Percentiles rank a stretch among this genome's conserved stretches.
These are phyloP conservation scores for cattle (Bos taurus) DNA, from an alignment of 2,113 vertebrate species.

Conservation along the genomic window ARS-UCD2.0 NC_037352.1:3739501-3740000, in stretches of 20 bases:
- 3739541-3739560: background rate
- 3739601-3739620: background rate
- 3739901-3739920: background rate
- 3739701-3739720: background rate
- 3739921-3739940: background rate
- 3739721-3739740: background rate
- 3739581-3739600: background rate
- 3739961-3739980: background rate
- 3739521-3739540: background rate
- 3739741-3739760: background rate
- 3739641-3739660: background rate
- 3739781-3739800: background rate
- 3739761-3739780: background rate
- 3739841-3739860: background rate
- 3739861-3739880: background rate
- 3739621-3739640: background rate
- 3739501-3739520: background rate
- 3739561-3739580: background rate
- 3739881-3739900: background rate
- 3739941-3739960: background rate
- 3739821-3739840: background rate
- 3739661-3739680: background rate
- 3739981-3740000: accelerated
- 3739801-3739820: background rate
- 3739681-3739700: background rate